Conservation (phyloP, 1,140 invertebrate species). For the Calephelis nemesis region DNA sequence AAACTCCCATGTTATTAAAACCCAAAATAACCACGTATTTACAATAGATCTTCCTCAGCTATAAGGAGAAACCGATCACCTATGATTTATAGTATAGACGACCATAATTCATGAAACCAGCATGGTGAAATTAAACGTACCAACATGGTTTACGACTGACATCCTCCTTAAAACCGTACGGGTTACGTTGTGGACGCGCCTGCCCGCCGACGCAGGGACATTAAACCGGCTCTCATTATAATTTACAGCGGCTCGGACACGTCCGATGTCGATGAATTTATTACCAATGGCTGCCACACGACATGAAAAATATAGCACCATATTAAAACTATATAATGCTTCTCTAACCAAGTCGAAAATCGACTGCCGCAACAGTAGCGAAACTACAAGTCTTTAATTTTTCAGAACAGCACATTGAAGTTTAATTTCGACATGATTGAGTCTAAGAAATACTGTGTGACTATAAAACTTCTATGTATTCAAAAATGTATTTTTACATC, state of each 20-base stretch:
- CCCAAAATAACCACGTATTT: constrained; percentile 7
- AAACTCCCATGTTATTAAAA: constrained; percentile 12
- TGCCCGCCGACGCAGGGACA: constrained; percentile 40
- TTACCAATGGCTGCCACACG: constrained; percentile 54
- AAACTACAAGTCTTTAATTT: neutral
- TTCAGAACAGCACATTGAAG: no score
- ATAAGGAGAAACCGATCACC: constrained; percentile 12
- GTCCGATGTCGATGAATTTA: constrained; percentile 66
- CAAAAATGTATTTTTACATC: no score
- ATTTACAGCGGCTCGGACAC: constrained; percentile 60
- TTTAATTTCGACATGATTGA: no score
- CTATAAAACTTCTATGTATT: no score
- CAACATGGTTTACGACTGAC: constrained; percentile 65
- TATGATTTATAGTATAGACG: constrained; percentile 22
- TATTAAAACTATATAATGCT: constrained; percentile 54
- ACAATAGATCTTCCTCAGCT: constrained; percentile 7
- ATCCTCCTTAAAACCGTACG: constrained; percentile 60
- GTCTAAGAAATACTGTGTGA: no score
- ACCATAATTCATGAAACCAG: constrained; percentile 55
- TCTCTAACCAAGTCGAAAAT: constrained; percentile 23
- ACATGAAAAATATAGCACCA: constrained; percentile 54
- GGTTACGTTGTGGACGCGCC: constrained; percentile 34
- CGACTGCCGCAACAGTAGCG: neutral
- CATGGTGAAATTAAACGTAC: constrained; percentile 70
- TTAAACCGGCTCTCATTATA: constrained; percentile 70